Conservation (phyloP, 2,888 invertebrate genomes). For the Petrolisthes manimaculis region DNA sequence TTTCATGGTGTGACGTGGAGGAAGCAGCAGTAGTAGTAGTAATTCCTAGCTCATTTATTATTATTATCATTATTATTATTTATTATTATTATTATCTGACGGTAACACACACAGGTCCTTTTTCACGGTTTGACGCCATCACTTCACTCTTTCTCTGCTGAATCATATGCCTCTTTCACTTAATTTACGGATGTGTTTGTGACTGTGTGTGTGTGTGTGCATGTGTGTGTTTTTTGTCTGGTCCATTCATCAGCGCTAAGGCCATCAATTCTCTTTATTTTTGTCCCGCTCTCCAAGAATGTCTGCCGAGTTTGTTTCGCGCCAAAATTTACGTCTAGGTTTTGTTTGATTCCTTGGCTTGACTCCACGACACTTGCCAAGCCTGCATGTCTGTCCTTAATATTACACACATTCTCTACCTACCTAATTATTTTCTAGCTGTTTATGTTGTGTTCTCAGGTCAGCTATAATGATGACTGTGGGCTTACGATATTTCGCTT, state of each 20-base stretch:
- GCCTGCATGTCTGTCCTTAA: not conserved
- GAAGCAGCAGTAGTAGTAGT: too few relatives aligned
- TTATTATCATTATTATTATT: too few relatives aligned
- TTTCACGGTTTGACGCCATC: too few relatives aligned
- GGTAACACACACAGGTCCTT: too few relatives aligned
- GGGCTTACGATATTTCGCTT: not conserved
- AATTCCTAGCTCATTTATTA: too few relatives aligned
- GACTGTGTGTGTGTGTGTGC: not conserved
- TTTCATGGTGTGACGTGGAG: too few relatives aligned
- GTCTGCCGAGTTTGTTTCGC: not conserved
- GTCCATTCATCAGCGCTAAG: not conserved
- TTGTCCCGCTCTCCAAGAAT: not conserved
- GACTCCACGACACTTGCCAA: not conserved
- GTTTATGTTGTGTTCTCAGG: not conserved
- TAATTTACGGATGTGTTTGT: too few relatives aligned
- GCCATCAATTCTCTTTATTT: not conserved
- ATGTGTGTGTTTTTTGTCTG: not conserved
- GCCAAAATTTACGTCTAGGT: not conserved
- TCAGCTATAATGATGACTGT: too few relatives aligned
- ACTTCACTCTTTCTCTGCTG: too few relatives aligned
- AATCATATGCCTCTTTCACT: too few relatives aligned
- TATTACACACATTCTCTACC: not conserved
- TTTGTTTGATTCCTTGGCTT: not conserved
- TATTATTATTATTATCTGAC: too few relatives aligned
- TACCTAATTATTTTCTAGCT: not conserved